A percentile compares a stretch with the other conserved stretches of the same genome.
These are phyloP conservation scores for Steromphala cineraria DNA, from an alignment of 2,888 invertebrate species.

Conservation along the genomic window DNA sequence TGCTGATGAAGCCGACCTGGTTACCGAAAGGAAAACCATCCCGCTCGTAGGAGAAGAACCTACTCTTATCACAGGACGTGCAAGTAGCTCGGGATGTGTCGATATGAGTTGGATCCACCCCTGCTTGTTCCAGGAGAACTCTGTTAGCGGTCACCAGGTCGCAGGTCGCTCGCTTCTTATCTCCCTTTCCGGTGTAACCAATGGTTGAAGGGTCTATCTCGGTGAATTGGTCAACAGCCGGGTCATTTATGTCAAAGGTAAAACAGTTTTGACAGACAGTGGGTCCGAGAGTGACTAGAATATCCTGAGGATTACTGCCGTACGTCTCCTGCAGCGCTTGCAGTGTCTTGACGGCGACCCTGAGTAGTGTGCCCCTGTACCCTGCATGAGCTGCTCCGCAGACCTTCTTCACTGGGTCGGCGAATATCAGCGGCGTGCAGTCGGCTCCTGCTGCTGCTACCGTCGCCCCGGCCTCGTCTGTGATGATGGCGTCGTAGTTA, in stretches of 20 bases:
- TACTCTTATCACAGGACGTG: slow-evolving; percentile 23
- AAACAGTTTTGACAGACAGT: slow-evolving; percentile 12
- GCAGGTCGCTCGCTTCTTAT: not conserved
- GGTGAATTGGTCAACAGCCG: not conserved
- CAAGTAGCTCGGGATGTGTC: slow-evolving; percentile 21
- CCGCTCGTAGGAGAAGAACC: slow-evolving; percentile 25
- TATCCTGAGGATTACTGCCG: slow-evolving; percentile 20
- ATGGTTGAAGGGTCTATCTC: not conserved
- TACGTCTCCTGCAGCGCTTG: slow-evolving; percentile 11
- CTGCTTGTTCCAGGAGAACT: slow-evolving; percentile 20
- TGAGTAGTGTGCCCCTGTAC: slow-evolving; percentile 21
- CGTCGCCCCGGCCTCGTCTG: slow-evolving; percentile 2
- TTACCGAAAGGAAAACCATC: slow-evolving; percentile 31
- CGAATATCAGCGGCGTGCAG: slow-evolving; percentile 24
- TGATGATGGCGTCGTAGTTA: slow-evolving; percentile 24
- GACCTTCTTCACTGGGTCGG: slow-evolving; percentile 22
- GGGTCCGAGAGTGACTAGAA: slow-evolving; percentile 26
- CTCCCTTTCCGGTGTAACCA: not conserved
- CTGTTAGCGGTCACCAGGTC: slow-evolving; percentile 22
- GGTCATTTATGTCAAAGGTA: not conserved
- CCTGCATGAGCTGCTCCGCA: slow-evolving; percentile 32
- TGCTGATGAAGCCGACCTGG: slow-evolving; percentile 25
- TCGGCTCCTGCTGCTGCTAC: slow-evolving; percentile 29
- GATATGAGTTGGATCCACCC: slow-evolving; percentile 25
- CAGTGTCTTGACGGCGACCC: slow-evolving; percentile 20